These are phyloP conservation scores for Eledone cirrhosa DNA, from an alignment of 2,888 invertebrate genomes.

Conservation along the genomic window DNA sequence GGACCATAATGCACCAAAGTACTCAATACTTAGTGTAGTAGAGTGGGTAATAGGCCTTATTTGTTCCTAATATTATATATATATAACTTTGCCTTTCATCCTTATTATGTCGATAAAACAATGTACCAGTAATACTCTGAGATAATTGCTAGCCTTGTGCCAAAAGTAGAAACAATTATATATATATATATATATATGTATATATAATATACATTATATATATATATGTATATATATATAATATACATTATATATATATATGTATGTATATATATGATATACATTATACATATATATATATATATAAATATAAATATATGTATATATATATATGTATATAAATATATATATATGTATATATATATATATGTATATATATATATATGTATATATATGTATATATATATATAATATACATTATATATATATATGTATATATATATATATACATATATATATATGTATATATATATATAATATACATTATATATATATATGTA, in stretches of 20 bases:
- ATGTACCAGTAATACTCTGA: too few species aligned
- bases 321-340: conserved; percentile 13
- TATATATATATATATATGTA: neutral
- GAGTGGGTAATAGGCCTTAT: too few species aligned
- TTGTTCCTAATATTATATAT: too few species aligned
- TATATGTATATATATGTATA: conserved; percentile 14
- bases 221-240: neutral
- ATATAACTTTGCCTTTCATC: too few species aligned
- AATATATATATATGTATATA: neutral
- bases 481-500: neutral
- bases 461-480: neutral
- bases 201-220: neutral
- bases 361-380: neutral
- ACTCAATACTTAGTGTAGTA: too few species aligned
- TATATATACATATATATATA: conserved; percentile 7
- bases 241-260: neutral
- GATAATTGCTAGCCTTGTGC: too few species aligned
- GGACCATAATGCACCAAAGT: too few species aligned
- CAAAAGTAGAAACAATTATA: too few species aligned
- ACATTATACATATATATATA: too few species aligned
- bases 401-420: neutral
- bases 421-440: neutral
- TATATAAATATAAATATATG: conserved; percentile 6
- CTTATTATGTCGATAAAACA: too few species aligned
- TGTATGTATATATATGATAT: neutral